Conservation (phyloP, 2,113 vertebrate genomes). For the Coryphaenoides rupestris region DNA sequence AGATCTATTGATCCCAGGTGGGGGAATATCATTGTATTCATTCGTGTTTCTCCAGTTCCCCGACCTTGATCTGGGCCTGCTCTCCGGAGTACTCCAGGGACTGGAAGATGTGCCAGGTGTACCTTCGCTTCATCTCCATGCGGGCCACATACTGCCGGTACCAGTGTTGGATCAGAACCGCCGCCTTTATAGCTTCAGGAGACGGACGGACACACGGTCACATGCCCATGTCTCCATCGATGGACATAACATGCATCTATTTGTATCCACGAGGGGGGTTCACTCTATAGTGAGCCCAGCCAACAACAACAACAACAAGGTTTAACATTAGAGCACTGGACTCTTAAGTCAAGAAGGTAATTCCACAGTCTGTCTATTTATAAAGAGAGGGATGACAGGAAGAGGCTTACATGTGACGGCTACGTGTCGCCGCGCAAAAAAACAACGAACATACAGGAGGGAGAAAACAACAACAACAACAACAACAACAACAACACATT, state of each 20-base stretch:
- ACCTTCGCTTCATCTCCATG: conserved; percentile 85
- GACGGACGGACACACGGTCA: background rate
- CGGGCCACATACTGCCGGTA: conserved; percentile 83
- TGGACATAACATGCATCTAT: background rate
- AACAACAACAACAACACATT: no score
- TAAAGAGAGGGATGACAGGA: background rate
- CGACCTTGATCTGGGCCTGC: conserved; percentile 92
- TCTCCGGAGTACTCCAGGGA: conserved; percentile 90
- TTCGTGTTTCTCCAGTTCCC: background rate
- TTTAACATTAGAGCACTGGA: background rate
- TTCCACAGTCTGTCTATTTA: no score
- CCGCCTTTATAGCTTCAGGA: conserved; percentile 81
- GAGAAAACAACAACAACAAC: background rate
- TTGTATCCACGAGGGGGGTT: background rate
- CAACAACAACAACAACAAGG: background rate
- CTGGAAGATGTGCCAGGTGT: conserved; percentile 94
- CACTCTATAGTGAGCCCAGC: no score
- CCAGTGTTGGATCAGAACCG: conserved; percentile 87
- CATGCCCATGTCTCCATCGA: background rate
- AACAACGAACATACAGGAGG: conserved; percentile 11
- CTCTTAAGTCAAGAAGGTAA: no score
- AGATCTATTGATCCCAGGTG: background rate
- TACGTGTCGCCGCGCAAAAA: conserved; percentile 28
- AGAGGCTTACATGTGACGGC: conserved; percentile 65
- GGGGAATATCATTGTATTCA: conserved; percentile 39